Percentiles rank a stretch among this genome's conserved stretches.
Conservation (phyloP, 1,140 invertebrate species). For the Cydia fagiglandana region DNA sequence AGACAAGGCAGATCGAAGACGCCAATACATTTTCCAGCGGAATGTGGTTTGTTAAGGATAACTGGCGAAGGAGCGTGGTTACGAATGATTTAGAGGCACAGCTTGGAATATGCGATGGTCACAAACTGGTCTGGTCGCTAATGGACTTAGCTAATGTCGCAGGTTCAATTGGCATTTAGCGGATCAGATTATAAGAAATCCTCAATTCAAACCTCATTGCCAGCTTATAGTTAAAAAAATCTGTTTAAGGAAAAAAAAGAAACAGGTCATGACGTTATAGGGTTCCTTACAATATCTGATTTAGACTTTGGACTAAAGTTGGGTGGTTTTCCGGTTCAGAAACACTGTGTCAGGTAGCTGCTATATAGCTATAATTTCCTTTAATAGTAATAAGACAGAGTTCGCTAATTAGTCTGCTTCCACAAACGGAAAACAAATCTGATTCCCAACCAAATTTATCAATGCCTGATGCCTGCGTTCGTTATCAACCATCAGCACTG, state of each 20-base stretch:
- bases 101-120: slow-evolving; percentile 6
- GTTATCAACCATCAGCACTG: background rate
- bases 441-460: background rate
- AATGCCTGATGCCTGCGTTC: slow-evolving; percentile 10
- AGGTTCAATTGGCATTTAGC: background rate
- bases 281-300: too few species aligned
- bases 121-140: background rate
- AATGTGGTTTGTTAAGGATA: slow-evolving; percentile 29
- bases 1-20: slow-evolving; percentile 7
- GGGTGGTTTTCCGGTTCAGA: too few species aligned
- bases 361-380: too few species aligned
- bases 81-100: slow-evolving; percentile 12
- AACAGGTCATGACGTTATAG: too few species aligned
- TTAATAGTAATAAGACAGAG: too few species aligned
- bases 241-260: too few species aligned
- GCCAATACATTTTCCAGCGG: slow-evolving; percentile 14
- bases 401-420: too few species aligned
- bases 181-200: too few species aligned
- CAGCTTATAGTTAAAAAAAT: too few species aligned
- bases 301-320: too few species aligned
- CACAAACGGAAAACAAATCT: background rate
- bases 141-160: background rate
- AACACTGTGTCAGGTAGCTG: too few species aligned
- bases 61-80: slow-evolving; percentile 17
- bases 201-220: too few species aligned